These are phyloP conservation scores for Eupithecia tripunctaria DNA, from an alignment of 2,888 invertebrate genomes.

Conservation along the genomic window DNA sequence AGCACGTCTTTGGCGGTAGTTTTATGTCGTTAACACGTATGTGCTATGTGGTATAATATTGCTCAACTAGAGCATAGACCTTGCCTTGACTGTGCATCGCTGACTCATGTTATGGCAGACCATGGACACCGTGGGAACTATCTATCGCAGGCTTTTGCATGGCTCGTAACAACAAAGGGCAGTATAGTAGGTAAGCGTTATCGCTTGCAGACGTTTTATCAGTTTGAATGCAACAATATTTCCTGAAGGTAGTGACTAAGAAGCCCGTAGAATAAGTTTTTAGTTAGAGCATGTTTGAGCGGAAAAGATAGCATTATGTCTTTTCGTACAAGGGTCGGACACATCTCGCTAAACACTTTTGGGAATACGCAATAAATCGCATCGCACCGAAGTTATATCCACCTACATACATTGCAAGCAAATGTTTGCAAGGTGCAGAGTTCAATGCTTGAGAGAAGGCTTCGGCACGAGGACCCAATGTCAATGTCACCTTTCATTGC, in stretches of 20 bases:
- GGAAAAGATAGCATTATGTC: slow-evolving; percentile 1
- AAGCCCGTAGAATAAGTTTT: not conserved
- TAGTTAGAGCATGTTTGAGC: not conserved
- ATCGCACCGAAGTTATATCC: not conserved
- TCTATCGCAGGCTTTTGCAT: slow-evolving; percentile 58
- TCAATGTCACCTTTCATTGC: slow-evolving; percentile 78
- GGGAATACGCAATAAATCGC: not conserved
- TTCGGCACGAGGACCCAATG: slow-evolving; percentile 60
- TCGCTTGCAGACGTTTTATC: slow-evolving; percentile 41
- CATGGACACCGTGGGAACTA: slow-evolving; percentile 63
- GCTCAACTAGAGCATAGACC: slow-evolving; percentile 60
- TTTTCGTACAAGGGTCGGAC: not conserved
- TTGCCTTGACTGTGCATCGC: slow-evolving; percentile 63
- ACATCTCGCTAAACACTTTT: not conserved
- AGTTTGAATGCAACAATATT: slow-evolving; percentile 29
- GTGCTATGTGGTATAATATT: slow-evolving; percentile 32
- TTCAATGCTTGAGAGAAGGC: slow-evolving; percentile 65
- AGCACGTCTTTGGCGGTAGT: slow-evolving; percentile 51
- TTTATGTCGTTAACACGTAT: slow-evolving; percentile 74
- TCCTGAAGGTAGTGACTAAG: slow-evolving; percentile 7
- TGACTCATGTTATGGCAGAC: slow-evolving; percentile 60
- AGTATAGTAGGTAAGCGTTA: slow-evolving; percentile 37
- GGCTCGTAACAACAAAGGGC: slow-evolving; percentile 52
- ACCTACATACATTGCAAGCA: slow-evolving; percentile 52
- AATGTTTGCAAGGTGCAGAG: slow-evolving; percentile 54